Evolutionary conservation across 1,140 invertebrate genomes (phyloP), one percentile per base, ranked within the genome.

Genomic region (Lepidurus packardi): DNA sequence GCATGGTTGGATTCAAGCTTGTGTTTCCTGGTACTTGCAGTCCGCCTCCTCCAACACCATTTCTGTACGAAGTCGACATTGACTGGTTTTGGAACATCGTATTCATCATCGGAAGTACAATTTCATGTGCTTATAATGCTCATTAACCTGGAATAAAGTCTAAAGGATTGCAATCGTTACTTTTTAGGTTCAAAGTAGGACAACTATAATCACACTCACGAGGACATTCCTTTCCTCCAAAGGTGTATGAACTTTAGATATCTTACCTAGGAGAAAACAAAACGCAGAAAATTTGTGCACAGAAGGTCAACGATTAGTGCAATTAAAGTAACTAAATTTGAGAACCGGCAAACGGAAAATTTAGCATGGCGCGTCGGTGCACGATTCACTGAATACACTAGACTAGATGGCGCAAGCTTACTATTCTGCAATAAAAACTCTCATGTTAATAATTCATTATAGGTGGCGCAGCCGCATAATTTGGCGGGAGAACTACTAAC

Each of bases 1-100:
- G 53, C 53, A 65, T 65, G 9, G 53, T 65, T 65, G 53, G 53
- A 65, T 65, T 65, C 53, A 65, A n/a, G 53, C 53, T 65, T 7
- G 21, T 65, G 53, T 65, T 65, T 9, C 53, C 53, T 21, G 53
- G 6, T n/a, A 65, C 21, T 11, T 13, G 16, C 53, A 65, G 4
- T 16, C 53, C 53, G 7, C 53, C 13, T 21, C 53, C 13, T 65
- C 53, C 53, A 7, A 65, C 16, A 21, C 9, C 53, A 65, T 65
- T 65, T 65, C 21, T 65, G 53, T n/a, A 65, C 6, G 53, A 65
- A 13, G 53, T 65, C 21, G 53, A 65, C 53, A 65, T 13, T 21
- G 53, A 65, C 53, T 9, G 53, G 21, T 65, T 65, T 21, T 65
- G 53, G 21, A 65, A 21, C 53, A 65, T 65, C 53, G 8, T 65